These are phyloP conservation scores for Platichthys flesus DNA, from an alignment of 2,113 vertebrate species.

Conservation along the genomic window DNA sequence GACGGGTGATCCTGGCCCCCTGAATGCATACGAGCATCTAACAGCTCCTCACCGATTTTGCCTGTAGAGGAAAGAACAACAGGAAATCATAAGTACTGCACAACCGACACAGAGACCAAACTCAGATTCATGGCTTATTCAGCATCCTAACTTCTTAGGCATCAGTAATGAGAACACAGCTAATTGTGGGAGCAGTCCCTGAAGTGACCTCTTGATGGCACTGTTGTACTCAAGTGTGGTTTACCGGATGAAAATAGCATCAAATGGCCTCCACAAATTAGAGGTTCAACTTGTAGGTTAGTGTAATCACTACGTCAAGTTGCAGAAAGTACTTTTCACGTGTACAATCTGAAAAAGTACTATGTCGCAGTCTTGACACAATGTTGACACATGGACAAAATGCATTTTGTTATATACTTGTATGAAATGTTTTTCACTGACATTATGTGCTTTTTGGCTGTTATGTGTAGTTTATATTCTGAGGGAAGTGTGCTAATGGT, in stretches of 20 bases:
- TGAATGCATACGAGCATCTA: slow-evolving; percentile 75
- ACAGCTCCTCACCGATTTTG: slow-evolving; percentile 79
- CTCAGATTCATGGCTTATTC: not conserved
- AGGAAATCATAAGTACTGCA: not conserved
- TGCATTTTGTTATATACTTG: not conserved
- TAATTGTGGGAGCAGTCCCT: slow-evolving; percentile 3
- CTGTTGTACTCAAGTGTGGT: slow-evolving; percentile 16
- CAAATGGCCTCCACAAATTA: slow-evolving; percentile 53
- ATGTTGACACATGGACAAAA: not conserved
- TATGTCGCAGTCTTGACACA: not conserved
- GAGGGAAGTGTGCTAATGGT: slow-evolving; percentile 18
- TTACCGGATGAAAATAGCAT: slow-evolving; percentile 35
- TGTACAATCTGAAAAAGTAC: slow-evolving; percentile 7
- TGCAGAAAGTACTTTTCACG: slow-evolving; percentile 20
- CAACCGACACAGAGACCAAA: not conserved
- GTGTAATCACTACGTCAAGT: slow-evolving; percentile 33
- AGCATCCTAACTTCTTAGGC: not conserved
- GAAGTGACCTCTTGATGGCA: slow-evolving; percentile 42
- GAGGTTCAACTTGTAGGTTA: slow-evolving; percentile 32
- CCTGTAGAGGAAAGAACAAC: slow-evolving; percentile 69
- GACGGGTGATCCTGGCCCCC: slow-evolving; percentile 75
- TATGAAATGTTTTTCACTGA: not conserved
- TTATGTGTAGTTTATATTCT: slow-evolving; percentile 1
- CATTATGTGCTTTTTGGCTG: too few species aligned
- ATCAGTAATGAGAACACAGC: not conserved